Evolutionary conservation across 2,113 vertebrate species (phyloP).

Genomic region (Otus sunia): DNA sequence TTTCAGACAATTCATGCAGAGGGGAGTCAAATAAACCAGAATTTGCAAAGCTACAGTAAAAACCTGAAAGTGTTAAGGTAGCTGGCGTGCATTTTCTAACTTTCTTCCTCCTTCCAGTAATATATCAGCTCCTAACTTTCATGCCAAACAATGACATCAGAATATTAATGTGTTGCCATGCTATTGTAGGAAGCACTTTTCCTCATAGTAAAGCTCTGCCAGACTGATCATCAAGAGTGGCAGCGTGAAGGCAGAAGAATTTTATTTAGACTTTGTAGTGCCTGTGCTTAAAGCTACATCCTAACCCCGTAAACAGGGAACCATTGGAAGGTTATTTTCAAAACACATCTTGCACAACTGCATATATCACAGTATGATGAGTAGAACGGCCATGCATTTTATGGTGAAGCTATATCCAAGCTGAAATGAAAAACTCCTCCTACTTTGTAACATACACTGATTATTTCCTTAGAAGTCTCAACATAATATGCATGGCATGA

Average conservation of each 20-base stretch:
- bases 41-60: neutral
- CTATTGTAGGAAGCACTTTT: neutral
- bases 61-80: neutral
- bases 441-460: neutral
- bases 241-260: neutral
- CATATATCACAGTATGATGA: neutral
- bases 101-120: neutral
- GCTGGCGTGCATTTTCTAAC: neutral
- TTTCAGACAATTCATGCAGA: conserved; percentile 6
- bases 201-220: neutral
- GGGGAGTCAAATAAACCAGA: neutral
- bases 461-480: neutral
- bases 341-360: neutral
- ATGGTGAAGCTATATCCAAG: neutral
- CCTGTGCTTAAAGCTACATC: neutral
- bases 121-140: neutral
- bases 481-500: neutral
- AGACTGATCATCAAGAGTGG: neutral
- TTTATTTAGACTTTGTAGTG: neutral
- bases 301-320: neutral
- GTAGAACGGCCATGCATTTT: neutral
- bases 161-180: neutral
- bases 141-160: neutral
- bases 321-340: neutral
- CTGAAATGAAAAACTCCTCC: neutral